Conservation (phyloP, 2,797 vertebrate genomes). For the Simalia tracyae region DNA sequence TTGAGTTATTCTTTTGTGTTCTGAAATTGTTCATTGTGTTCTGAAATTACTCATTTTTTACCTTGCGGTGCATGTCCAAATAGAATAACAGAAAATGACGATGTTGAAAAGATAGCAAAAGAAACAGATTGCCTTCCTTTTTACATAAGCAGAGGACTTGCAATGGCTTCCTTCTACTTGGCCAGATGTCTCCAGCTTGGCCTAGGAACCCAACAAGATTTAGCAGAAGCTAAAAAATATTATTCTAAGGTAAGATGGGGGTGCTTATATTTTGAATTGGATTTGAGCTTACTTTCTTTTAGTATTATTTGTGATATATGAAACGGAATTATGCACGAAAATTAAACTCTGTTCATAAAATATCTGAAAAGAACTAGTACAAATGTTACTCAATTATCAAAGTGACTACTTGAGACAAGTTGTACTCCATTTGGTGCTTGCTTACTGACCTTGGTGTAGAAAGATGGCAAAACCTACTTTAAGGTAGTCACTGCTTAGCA, state of each 20-base stretch:
- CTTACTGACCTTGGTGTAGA: not conserved
- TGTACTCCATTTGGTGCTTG: not conserved
- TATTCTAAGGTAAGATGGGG: conserved; percentile 72
- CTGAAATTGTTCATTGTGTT: not conserved
- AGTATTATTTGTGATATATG: not conserved
- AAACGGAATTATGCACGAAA: not conserved
- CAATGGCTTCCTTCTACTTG: conserved; percentile 78
- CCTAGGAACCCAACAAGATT: conserved; percentile 69
- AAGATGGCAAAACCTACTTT: not conserved
- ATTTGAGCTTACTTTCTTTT: conserved; percentile 2
- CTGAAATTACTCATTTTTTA: conserved; percentile 15
- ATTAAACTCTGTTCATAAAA: not conserved
- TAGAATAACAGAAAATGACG: conserved; percentile 70
- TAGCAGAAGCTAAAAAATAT: conserved; percentile 62
- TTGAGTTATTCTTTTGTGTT: not conserved
- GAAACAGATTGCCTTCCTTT: conserved; percentile 70
- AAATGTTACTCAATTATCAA: not conserved
- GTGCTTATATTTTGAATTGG: not conserved
- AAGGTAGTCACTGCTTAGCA: not conserved
- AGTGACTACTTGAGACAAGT: not conserved
- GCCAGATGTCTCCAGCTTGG: conserved; percentile 79
- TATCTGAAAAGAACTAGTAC: not conserved
- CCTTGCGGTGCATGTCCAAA: conserved; percentile 28
- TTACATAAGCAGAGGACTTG: conserved; percentile 72
- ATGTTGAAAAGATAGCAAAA: conserved; percentile 67